Conservation (phyloP, 2,888 invertebrate species). For the Polymixis lichenea region DNA sequence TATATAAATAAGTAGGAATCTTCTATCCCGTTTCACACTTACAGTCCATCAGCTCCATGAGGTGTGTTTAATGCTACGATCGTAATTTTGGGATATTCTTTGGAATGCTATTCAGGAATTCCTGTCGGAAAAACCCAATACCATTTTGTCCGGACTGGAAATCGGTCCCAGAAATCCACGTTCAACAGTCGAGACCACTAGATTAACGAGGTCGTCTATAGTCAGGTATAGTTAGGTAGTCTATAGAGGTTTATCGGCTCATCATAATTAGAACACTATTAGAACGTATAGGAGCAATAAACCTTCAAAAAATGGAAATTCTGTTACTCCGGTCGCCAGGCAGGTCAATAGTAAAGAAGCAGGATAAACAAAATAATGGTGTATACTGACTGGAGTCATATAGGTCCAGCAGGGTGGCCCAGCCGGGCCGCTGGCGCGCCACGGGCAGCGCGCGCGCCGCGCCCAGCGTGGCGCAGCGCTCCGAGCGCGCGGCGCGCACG, state of each 20-base stretch:
- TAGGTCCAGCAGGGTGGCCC: conserved; percentile 96
- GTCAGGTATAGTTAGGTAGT: too few species aligned
- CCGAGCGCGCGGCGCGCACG: conserved; percentile 85
- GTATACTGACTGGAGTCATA: conserved; percentile 95
- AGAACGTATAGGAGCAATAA: background rate
- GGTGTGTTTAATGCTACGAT: background rate
- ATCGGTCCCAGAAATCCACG: background rate
- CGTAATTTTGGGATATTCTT: background rate
- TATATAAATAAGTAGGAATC: too few species aligned
- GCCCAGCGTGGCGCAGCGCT: conserved; percentile 96
- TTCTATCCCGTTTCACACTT: too few species aligned
- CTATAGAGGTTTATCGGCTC: too few species aligned
- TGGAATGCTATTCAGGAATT: background rate
- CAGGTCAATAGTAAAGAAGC: background rate
- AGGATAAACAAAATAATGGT: background rate
- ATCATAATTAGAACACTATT: background rate
- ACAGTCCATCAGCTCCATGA: background rate
- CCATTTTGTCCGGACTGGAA: background rate
- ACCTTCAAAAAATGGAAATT: background rate
- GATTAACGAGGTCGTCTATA: background rate
- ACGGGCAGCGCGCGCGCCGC: conserved; percentile 96
- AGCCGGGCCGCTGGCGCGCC: conserved; percentile 96
- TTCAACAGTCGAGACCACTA: background rate
- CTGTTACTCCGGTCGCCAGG: background rate
- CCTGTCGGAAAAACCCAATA: background rate